Conservation (phyloP, 2,113 vertebrate genomes). For the Papio anubis region DNA sequence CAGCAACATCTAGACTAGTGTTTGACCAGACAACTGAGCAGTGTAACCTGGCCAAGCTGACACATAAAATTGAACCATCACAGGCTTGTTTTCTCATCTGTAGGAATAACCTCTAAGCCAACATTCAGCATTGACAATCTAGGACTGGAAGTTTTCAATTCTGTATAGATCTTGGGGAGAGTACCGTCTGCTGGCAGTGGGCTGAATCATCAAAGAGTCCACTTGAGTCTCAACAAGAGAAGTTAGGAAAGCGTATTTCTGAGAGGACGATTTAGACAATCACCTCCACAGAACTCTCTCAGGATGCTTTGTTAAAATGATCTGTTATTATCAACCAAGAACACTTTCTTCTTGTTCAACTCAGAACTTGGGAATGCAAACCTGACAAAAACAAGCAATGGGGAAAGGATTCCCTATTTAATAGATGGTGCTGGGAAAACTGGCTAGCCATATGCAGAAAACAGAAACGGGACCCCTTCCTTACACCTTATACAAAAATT, state of each 20-base stretch:
- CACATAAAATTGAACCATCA: neutral
- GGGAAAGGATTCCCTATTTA: no score
- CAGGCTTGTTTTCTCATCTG: neutral
- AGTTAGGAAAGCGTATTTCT: neutral
- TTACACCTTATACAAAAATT: no score
- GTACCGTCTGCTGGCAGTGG: rapidly evolving
- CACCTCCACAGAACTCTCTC: neutral
- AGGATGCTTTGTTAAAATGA: neutral
- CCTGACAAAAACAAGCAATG: no score
- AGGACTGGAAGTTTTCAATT: neutral
- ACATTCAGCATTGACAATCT: neutral
- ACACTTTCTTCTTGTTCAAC: neutral
- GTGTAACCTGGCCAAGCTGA: neutral
- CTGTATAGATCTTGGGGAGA: neutral
- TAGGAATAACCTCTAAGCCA: neutral
- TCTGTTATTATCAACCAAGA: neutral
- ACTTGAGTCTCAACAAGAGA: neutral
- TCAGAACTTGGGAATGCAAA: neutral
- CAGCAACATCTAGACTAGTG: neutral
- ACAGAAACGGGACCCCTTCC: no score
- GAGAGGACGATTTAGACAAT: neutral
- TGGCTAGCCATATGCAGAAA: no score
- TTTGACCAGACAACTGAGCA: neutral
- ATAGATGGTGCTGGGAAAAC: no score
- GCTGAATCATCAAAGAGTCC: neutral